Evolutionary conservation across 2,797 vertebrate species (phyloP).

Genomic region (Pagetopsis macropterus): DNA sequence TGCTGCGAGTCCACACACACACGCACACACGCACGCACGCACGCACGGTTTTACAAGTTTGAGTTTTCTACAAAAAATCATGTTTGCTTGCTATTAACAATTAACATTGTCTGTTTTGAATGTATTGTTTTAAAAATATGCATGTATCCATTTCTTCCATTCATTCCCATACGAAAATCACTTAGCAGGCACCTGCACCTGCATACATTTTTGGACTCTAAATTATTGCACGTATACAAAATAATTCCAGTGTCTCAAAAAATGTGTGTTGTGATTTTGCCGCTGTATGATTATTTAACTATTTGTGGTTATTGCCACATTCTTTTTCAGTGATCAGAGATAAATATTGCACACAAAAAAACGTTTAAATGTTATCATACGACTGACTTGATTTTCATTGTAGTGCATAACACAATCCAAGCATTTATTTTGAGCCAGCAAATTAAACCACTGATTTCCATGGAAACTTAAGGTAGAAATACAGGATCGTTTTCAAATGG

Average conservation of each 20-base stretch:
- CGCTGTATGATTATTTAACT: not conserved
- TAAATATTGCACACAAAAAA: not conserved
- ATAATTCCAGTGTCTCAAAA: not conserved
- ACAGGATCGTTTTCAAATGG: not conserved
- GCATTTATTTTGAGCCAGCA: not conserved
- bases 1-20: constrained; percentile 51
- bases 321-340: not conserved
- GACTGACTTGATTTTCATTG: not conserved
- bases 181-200: not conserved
- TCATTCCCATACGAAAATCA: not conserved
- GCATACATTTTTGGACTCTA: no score
- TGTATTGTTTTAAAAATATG: not conserved
- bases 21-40: not conserved
- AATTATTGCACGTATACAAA: not conserved
- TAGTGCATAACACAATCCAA: not conserved
- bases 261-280: not conserved
- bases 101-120: not conserved
- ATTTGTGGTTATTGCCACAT: not conserved
- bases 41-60: not conserved
- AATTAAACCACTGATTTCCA: not conserved
- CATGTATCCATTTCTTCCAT: not conserved
- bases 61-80: not conserved
- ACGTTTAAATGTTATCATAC: no score
- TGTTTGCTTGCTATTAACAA: not conserved
- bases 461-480: not conserved